A percentile compares a stretch with the other conserved stretches of the same genome.
Conservation (phyloP, 2,888 invertebrate species). For the Pachydiplax longipennis region DNA sequence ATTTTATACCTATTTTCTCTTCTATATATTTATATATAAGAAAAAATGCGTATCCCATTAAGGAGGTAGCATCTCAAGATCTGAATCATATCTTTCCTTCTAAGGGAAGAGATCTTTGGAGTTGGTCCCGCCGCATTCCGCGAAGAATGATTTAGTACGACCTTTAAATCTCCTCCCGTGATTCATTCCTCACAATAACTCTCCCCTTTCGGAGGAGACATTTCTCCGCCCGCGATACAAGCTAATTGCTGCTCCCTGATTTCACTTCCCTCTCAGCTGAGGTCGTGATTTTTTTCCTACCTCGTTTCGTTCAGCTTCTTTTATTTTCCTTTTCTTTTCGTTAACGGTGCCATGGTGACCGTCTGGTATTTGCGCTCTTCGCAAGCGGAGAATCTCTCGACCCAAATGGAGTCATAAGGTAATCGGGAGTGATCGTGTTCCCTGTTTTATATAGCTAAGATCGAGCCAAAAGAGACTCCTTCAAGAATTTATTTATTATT, state of each 20-base stretch:
- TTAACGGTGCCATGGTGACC: not conserved
- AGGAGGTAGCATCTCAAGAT: not conserved
- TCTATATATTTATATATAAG: too few species aligned
- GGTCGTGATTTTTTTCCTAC: not conserved
- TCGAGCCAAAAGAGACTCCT: too few species aligned
- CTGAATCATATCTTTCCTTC: conserved; percentile 19
- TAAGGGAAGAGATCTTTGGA: not conserved
- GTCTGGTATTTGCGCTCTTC: too few species aligned
- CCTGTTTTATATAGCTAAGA: not conserved
- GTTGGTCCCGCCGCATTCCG: not conserved
- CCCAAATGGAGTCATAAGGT: not conserved
- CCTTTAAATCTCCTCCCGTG: conserved; percentile 26
- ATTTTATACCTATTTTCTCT: too few species aligned
- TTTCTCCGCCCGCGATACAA: not conserved
- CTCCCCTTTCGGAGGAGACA: conserved; percentile 9
- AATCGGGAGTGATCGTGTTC: not conserved
- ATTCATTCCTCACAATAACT: conserved; percentile 28
- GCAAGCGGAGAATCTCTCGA: not conserved
- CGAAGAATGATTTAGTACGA: conserved; percentile 34
- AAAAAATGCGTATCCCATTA: conserved; percentile 2
- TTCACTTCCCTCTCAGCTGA: not conserved
- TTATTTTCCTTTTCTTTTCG: not conserved
- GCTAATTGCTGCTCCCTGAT: not conserved
- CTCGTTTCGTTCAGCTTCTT: not conserved
- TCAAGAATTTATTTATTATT: too few species aligned